Evolutionary conservation across 1,140 invertebrate species (phyloP).

Genomic region (Ectropis grisescens): DNA sequence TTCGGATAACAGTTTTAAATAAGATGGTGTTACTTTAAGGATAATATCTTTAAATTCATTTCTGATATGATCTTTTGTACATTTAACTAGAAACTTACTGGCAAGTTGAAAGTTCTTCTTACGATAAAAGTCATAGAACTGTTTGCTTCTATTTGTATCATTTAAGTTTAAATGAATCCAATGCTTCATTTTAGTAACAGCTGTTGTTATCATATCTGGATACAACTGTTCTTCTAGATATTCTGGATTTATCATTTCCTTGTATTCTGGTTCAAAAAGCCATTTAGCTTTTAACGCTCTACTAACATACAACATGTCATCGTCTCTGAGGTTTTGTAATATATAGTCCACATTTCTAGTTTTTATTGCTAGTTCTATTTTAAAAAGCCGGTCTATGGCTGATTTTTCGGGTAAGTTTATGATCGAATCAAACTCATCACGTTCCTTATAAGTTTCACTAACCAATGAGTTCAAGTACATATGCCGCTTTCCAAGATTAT

Average conservation of each 20-base stretch:
- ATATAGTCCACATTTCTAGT: constrained; percentile 27
- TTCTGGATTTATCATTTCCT: constrained; percentile 24
- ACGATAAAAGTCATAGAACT: constrained; percentile 31
- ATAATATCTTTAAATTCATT: constrained; percentile 19
- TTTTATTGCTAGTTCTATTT: constrained; percentile 35
- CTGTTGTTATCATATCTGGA: constrained; percentile 30
- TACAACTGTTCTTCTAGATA: constrained; percentile 25
- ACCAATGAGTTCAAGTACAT: constrained; percentile 24
- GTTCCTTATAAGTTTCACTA: constrained; percentile 8
- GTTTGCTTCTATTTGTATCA: constrained; percentile 19
- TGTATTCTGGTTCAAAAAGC: constrained; percentile 21
- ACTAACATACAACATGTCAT: constrained; percentile 32
- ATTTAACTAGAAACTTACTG: constrained; percentile 27
- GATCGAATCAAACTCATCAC: constrained; percentile 10
- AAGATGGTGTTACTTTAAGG: constrained; percentile 20
- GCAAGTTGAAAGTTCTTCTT: constrained; percentile 19
- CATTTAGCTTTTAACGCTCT: constrained; percentile 26
- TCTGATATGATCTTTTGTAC: constrained; percentile 21
- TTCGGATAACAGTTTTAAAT: constrained; percentile 26
- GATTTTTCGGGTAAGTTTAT: constrained; percentile 16
- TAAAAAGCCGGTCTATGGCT: constrained; percentile 30
- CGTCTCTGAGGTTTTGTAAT: constrained; percentile 23
- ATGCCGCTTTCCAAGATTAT: constrained; percentile 25
- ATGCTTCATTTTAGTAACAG: constrained; percentile 35
- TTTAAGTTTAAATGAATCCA: constrained; percentile 24